Base-by-base conservation (phyloP, 2,113 vertebrate genomes). In the Eclectus roratus region DNA sequence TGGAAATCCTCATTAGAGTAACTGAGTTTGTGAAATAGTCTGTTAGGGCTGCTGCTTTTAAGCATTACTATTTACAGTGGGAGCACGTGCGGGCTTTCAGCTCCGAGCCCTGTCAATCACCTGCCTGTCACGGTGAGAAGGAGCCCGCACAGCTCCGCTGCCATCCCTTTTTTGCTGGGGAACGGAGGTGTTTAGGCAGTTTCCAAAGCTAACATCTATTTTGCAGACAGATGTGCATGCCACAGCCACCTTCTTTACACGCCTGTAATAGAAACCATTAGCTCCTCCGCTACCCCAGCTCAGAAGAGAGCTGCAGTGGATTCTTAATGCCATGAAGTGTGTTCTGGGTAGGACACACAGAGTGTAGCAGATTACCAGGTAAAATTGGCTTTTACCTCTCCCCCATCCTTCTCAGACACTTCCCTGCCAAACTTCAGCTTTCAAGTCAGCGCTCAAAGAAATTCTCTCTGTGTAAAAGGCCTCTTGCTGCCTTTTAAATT, bases 381-480 rank as follows among this genome's bases (percentile, higher is more conserved):
- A 97, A 97, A 98, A 98, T 97, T 97, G 95, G 96, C 95, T 97
- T 97, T 97, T 77, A 20, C 97, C 76, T 96, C 95, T 92, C 73
- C 79, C 95, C 86, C 96, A 95, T 97, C 97, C 95, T 97, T 97
- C 94, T 97, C 88, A 94, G 96, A 97, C 97, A 97, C 96, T 97
- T 97, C 78, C 96, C 98, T 98, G 98, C 98, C 98, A 98, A 98
- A 97, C 95, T 97, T 89, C 93, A 94, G 98, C 97, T 98, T 97
- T 97, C 95, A 98, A 98, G 97, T 91, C 96, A 76, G 96, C 63
- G 77, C 97, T 98, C 97, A 95, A 97, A 97, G 97, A 97, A 93
- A 97, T 97, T 96, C 96, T 96, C 96, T 80, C 94, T 35, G 89
- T 63, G 37, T 94, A 97, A 97, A 97, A 97, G 97, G 97, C 97